These are phyloP conservation scores for Diploptera punctata DNA, from an alignment of 2,888 invertebrate species.

Conservation along the genomic window DNA sequence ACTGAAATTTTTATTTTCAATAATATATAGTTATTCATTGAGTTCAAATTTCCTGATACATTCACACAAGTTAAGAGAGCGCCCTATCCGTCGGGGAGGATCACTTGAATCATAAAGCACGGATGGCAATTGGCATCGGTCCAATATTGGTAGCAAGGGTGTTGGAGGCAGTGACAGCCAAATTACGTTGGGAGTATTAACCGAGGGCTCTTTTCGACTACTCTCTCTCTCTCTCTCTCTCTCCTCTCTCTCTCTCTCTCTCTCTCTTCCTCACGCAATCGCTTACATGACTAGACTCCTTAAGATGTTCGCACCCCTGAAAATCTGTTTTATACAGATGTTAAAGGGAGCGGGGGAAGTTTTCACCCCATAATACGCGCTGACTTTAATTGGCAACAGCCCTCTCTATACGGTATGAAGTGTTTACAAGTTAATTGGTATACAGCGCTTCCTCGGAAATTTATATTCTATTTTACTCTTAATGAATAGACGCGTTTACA, in stretches of 20 bases:
- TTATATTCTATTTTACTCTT: too few species aligned
- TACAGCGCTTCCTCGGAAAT: too few species aligned
- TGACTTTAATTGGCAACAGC: not conserved
- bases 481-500: too few species aligned
- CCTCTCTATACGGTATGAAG: too few species aligned
- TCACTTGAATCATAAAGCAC: not conserved
- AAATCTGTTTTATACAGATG: conserved; percentile 2
- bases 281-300: not conserved
- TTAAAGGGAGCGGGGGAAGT: not conserved
- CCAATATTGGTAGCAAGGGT: not conserved
- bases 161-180: not conserved
- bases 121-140: not conserved
- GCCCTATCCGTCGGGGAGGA: not conserved
- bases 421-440: too few species aligned
- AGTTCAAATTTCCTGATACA: too few species aligned
- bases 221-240: too few species aligned
- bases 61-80: too few species aligned
- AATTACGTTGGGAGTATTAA: not conserved
- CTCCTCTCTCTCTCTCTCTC: too few species aligned
- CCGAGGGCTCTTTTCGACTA: not conserved
- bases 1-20: too few species aligned
- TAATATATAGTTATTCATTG: too few species aligned
- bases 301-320: not conserved
- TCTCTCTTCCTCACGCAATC: too few species aligned
- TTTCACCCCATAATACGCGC: not conserved